Evolutionary conservation across 2,113 vertebrate genomes (phyloP), one percentile per base, ranked within the genome.

Genomic region (Naja naja): DNA sequence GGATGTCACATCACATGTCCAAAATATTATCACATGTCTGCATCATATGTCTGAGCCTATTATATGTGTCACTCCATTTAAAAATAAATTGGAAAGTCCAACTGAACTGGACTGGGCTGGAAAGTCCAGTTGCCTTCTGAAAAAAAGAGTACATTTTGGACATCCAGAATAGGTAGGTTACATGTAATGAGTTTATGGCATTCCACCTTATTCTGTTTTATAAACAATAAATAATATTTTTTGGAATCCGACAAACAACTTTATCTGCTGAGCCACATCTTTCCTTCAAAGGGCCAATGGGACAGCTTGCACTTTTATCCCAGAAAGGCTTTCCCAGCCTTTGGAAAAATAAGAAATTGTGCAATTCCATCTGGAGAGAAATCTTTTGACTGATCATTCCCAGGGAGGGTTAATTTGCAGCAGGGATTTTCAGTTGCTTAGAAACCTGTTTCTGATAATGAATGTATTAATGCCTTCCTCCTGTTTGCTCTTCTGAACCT

Each of bases 401-500:
- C 54, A 90, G 60, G 43, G 45, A 87, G 89, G 88, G 74, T 90
- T 90, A 64, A 60, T 86, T 86, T 86, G 54, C 74, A 90, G n/a
- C 74, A 22, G 55, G 30, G 74, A 52, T 53, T 64, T 27, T n/a
- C 47, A 43, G 92, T 93, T 93, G 89, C 92, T 93, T 93, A 39
- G 89, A 87, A 90, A 93, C 92, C 55, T 64, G 88, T 86, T 90
- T 93, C 74, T 60, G 47, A 90, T 93, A n/a, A 81, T 53, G 74
- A 87, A 90, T 39, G 49, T 64, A 93, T 93, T 93, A 90, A 86
- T 93, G 74, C 92, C n/a, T 58, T 43, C 25, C 54, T 55, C 55
- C 45, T 22, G 25, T 64, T 90, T 90, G 88, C 92, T 93, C 92
- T 90, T 53, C 52, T 86, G 88, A 93, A 93, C 89, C 85, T 90